Evolutionary conservation across 2,797 vertebrate species (phyloP), one percentile per base, ranked within the genome.

Genomic region (Ctenopoma multispine): DNA sequence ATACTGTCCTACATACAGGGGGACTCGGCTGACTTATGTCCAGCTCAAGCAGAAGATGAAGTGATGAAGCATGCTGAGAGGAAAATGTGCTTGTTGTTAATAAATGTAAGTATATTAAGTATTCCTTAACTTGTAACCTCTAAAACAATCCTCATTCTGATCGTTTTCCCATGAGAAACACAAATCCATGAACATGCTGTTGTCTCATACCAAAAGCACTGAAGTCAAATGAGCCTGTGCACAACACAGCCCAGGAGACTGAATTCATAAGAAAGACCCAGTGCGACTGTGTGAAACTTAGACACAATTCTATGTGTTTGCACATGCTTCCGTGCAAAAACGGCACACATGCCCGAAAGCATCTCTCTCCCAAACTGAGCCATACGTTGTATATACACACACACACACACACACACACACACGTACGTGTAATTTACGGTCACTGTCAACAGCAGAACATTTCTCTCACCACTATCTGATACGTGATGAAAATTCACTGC

Each of bases 1-100:
- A 94, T 93, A 94, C 72, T 77, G 89, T 90, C 89, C 89, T 92
- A 94, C 81, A 91, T 93, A 89, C 82, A 74, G 71, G 54, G 70
- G 9, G 75, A 69, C 57, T 41, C 23, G 24, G 47, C 57, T 44
- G 71, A 59, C 69, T 66, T 56, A 63, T 50, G 65, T 81, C 74
- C 72, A 38, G 53, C 58, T 49, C 24, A 14, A 31, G 55, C 60
- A 44, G 48, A 24, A 49, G 70, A 70, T 36, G 43, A 24, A 63
- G 59, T 8, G 46, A 48, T 29, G 29, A 38, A 48, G 41, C 17
- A 17, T 62, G 57, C 12, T 2, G 46, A 43, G 23, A 56, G 49
- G 29, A 23, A 29, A 40, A 38, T 8, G 9, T 34, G 12, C 11
- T n/a, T 69, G 62, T n/a, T 27, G 21, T 54, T 41, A 38, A 21